These are phyloP conservation scores for Heloderma charlesbogerti DNA, from an alignment of 2,113 vertebrate species.

Conservation along the genomic window DNA sequence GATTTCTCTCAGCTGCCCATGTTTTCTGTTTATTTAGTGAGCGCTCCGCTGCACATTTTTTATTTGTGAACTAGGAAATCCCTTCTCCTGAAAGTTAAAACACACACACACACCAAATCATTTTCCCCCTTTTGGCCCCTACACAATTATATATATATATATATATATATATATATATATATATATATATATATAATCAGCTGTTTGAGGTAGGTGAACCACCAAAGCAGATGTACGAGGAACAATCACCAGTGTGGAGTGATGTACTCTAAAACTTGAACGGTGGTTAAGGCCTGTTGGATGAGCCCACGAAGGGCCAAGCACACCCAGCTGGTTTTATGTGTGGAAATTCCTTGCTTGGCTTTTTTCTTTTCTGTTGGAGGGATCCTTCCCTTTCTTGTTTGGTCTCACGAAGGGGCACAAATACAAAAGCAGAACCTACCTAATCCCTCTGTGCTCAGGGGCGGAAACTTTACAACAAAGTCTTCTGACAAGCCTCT, in stretches of 20 bases:
- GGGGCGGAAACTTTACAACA: conserved; percentile 78
- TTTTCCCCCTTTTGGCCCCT: conserved; percentile 60
- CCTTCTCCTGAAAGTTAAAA: conserved; percentile 75
- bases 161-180: too few relatives aligned
- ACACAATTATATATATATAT: conserved; percentile 30
- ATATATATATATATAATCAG: too few relatives aligned
- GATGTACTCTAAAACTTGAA: conserved; percentile 65
- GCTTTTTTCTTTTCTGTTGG: conserved; percentile 76
- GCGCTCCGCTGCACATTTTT: conserved; percentile 82
- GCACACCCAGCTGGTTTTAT: conserved; percentile 73
- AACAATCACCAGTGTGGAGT: conserved; percentile 74
- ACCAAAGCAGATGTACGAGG: conserved; percentile 80
- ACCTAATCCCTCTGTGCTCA: conserved; percentile 74
- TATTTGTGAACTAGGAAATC: conserved; percentile 85
- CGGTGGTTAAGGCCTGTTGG: conserved; percentile 75
- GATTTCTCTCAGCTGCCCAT: conserved; percentile 90
- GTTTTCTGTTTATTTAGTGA: conserved; percentile 88
- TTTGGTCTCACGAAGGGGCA: conserved; percentile 38
- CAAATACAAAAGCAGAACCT: not conserved
- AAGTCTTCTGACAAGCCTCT: conserved; percentile 71
- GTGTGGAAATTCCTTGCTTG: conserved; percentile 76
- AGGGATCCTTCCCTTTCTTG: conserved; percentile 69
- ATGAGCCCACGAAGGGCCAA: conserved; percentile 52
- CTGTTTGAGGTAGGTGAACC: conserved; percentile 74
- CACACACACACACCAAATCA: too few relatives aligned